These are phyloP conservation scores for Apis florea DNA, from an alignment of 1,140 invertebrate genomes.

Conservation along the genomic window DNA sequence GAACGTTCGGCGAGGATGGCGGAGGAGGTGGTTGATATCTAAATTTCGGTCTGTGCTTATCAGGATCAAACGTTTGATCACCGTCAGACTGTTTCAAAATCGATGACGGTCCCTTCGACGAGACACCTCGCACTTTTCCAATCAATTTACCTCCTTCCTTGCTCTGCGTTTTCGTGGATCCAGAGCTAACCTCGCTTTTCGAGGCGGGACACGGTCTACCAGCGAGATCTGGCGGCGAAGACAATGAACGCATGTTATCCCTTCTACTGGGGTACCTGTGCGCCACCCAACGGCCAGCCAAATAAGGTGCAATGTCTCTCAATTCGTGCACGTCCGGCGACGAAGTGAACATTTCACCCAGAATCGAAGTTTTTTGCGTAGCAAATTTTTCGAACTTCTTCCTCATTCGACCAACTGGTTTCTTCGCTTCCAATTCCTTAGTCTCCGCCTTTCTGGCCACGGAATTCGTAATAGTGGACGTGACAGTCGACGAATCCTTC, in stretches of 20 bases:
- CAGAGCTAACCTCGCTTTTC: neutral
- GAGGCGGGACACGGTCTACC: constrained; percentile 36
- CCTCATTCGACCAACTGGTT: constrained; percentile 84
- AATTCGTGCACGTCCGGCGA: constrained; percentile 89
- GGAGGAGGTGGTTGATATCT: constrained; percentile 86
- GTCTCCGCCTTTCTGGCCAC: constrained; percentile 69
- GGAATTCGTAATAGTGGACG: constrained; percentile 66
- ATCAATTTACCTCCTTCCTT: neutral
- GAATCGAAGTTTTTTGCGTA: constrained; percentile 81
- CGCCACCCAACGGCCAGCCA: constrained; percentile 88
- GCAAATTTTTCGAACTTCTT: constrained; percentile 83
- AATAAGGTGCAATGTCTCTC: constrained; percentile 87
- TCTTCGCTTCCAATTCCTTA: constrained; percentile 75
- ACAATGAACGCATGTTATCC: constrained; percentile 84
- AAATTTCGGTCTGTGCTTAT: constrained; percentile 86
- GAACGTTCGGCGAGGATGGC: constrained; percentile 67
- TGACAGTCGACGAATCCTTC: constrained; percentile 78
- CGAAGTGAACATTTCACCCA: constrained; percentile 91
- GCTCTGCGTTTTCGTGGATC: constrained; percentile 39
- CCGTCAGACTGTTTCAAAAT: constrained; percentile 83
- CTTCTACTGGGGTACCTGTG: constrained; percentile 85
- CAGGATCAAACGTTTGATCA: constrained; percentile 87
- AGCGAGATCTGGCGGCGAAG: constrained; percentile 79
- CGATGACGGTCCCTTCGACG: constrained; percentile 78
- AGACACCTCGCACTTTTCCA: constrained; percentile 9